Evolutionary conservation across 2,113 vertebrate genomes (phyloP).

Genomic region (Ifrita kowaldi): DNA sequence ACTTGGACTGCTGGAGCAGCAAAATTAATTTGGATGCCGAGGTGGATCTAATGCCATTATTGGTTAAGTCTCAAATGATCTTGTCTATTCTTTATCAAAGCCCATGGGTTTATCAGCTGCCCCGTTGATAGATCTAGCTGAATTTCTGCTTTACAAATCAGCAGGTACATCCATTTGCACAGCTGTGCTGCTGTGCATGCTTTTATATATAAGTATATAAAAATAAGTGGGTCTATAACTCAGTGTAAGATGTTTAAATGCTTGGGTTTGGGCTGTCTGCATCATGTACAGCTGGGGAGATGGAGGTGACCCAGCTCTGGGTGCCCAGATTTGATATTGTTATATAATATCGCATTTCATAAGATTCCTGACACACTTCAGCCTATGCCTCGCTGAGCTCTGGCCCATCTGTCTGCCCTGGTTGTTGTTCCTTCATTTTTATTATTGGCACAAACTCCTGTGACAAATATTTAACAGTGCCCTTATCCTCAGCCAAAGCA

Average conservation of each 20-base stretch:
- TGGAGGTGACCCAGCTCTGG: background rate
- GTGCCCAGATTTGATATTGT: background rate
- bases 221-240: background rate
- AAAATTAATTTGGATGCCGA: background rate
- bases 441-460: background rate
- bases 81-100: background rate
- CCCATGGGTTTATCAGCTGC: background rate
- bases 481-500: background rate
- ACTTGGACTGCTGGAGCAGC: accelerated
- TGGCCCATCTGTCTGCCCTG: background rate
- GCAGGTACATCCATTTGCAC: accelerated
- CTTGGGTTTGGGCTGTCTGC: background rate
- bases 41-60: background rate
- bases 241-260: background rate
- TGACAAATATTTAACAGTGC: background rate
- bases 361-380: background rate
- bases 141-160: background rate
- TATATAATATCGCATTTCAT: background rate
- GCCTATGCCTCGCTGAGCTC: background rate
- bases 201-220: background rate
- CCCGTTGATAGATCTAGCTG: background rate
- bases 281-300: accelerated
- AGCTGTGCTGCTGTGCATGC: too few species aligned
- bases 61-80: background rate
- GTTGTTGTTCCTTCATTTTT: background rate